These are phyloP conservation scores for Perizoma affinitatum DNA, from an alignment of 2,888 invertebrate species.

Conservation along the genomic window DNA sequence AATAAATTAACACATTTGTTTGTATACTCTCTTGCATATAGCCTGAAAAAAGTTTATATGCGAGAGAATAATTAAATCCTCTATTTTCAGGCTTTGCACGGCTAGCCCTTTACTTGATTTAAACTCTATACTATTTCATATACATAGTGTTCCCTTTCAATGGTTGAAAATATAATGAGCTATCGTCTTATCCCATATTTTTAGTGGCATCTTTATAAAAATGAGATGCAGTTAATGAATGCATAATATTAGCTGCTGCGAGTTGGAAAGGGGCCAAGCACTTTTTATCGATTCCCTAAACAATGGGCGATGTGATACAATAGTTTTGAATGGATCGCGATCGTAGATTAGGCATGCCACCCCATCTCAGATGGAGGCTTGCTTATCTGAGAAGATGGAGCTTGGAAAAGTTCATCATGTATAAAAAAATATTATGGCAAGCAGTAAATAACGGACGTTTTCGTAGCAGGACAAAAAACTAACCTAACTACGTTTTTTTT, in stretches of 20 bases:
- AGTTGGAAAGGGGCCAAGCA: slow-evolving; percentile 74
- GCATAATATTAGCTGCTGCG: slow-evolving; percentile 38
- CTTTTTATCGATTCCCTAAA: slow-evolving; percentile 78
- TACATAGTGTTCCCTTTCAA: too few relatives aligned
- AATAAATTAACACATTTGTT: too few relatives aligned
- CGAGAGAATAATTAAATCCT: too few relatives aligned
- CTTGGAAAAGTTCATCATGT: slow-evolving; percentile 13
- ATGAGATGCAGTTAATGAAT: slow-evolving; percentile 34
- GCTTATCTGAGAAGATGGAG: slow-evolving; percentile 23
- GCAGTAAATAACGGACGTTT: too few relatives aligned
- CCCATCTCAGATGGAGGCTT: slow-evolving; percentile 35
- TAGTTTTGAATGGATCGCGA: slow-evolving; percentile 78
- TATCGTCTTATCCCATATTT: not conserved
- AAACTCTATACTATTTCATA: too few relatives aligned
- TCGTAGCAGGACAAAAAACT: too few relatives aligned
- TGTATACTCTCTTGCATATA: too few relatives aligned
- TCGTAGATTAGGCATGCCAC: slow-evolving; percentile 79
- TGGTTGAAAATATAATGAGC: not conserved
- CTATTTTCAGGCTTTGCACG: too few relatives aligned
- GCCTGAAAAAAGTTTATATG: too few relatives aligned
- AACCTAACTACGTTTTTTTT: too few relatives aligned
- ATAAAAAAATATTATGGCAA: not conserved
- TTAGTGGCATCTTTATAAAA: not conserved
- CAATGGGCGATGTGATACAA: slow-evolving; percentile 75
- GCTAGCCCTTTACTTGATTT: too few relatives aligned